phyloP scores from a whole-genome alignment of 1,140 invertebrate genomes.

The Habropoda laboriosa region DNA sequence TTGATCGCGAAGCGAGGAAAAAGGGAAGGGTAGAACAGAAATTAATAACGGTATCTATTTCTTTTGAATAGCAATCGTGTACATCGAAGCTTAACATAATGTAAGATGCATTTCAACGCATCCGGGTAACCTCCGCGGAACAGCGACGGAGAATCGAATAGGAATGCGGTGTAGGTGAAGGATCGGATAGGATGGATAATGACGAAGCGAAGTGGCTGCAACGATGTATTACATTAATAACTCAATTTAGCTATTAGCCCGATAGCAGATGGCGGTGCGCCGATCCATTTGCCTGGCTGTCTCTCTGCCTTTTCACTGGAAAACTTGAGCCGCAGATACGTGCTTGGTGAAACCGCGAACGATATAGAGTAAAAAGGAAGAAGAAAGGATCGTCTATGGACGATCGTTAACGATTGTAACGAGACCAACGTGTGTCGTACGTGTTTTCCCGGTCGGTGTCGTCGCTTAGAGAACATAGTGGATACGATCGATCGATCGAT shows the following conservation, averaged over 20 bases:
- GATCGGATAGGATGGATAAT: constrained; percentile 6
- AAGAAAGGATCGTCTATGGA: neutral
- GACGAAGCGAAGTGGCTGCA: neutral
- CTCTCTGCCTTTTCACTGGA: neutral
- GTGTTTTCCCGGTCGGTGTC: neutral
- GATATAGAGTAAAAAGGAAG: neutral
- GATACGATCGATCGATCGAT: neutral
- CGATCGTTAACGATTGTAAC: neutral
- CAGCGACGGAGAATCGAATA: neutral
- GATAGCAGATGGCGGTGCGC: neutral
- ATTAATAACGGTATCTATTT: constrained; percentile 46
- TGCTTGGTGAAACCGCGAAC: neutral
- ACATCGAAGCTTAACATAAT: constrained; percentile 37
- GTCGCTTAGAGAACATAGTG: too few relatives aligned
- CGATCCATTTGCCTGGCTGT: constrained; percentile 1
- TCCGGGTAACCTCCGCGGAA: constrained; percentile 25
- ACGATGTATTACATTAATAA: constrained; percentile 27
- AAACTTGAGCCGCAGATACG: neutral
- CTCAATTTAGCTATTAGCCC: constrained; percentile 11
- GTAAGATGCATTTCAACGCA: constrained; percentile 38
- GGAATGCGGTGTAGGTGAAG: constrained; percentile 12
- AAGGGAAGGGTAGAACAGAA: constrained; percentile 15
- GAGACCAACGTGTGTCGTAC: neutral
- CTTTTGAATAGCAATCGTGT: constrained; percentile 42
- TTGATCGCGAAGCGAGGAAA: neutral